Base-by-base conservation (phyloP, 1,140 invertebrate genomes). In the Bactericera cockerelli region DNA sequence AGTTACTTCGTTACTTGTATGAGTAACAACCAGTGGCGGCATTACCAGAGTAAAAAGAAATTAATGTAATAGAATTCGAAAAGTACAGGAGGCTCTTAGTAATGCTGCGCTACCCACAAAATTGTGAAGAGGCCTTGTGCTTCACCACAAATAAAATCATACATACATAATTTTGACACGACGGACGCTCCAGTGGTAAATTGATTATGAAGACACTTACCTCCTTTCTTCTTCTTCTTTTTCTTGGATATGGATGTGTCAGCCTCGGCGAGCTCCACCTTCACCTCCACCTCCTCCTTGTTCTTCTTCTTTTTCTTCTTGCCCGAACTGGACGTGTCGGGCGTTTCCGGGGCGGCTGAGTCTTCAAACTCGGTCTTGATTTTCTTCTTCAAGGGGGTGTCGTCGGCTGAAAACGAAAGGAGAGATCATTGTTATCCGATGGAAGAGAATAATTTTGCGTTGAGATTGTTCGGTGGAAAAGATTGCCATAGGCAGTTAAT, bases 181-280 rank as follows among this genome's bases (percentile, higher is more conserved):
- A 55, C 14, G 67, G 65, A 65, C 69, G 68, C 57, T 64, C 61
- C 42, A 63, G 49, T 65, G 68, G 59, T 66, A 74, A 67, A 26
- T 62, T 65, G 59, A 70, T 72, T 26, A 63, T n/a, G n/a, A n/a
- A n/a, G n/a, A n/a, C n/a, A n/a, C n/a, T n/a, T n/a, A n/a, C n/a
- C n/a, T n/a, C n/a, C 62, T 59, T 78, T 78, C 66, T 79, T 79
- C 63, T 79, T 79, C 64, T 78, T 76, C 59, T 66, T 60, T 19
- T 58, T 60, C 21, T 21, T 8, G 11, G 38, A 25, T 24, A 61
- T 16, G 19, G 11, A n/a, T 26, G 10, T 16, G 14, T 33, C 19
- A 2, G 33, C 19, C 2, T 6, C 16, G n/a, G 14, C 11, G 16
- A 2, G 25, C 8, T 39, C 58, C 57, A 21, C 58, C 14, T 57